These are phyloP conservation scores for Dicyrtoma fusca DNA, from an alignment of 2,888 invertebrate species.

Conservation along the genomic window DNA sequence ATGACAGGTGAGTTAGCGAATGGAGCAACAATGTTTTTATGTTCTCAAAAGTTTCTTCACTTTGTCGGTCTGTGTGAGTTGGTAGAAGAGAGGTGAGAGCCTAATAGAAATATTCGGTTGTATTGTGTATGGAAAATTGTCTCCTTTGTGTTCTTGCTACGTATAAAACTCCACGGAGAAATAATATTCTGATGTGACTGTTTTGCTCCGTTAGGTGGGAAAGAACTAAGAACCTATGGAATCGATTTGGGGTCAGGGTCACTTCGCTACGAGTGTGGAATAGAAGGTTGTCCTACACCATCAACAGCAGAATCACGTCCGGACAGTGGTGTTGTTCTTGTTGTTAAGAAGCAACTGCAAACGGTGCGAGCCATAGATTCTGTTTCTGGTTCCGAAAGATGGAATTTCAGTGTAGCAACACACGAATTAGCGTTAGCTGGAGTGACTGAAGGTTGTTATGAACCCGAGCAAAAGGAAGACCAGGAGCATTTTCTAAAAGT, in stretches of 20 bases:
- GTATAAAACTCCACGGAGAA: too few species aligned
- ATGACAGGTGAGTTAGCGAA: conserved; percentile 67
- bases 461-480: conserved; percentile 32
- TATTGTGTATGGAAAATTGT: too few species aligned
- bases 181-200: conserved; percentile 1
- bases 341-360: conserved; percentile 80
- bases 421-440: conserved; percentile 68
- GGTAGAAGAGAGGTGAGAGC: too few species aligned
- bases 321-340: conserved; percentile 66
- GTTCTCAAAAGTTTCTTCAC: too few species aligned
- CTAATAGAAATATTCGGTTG: too few species aligned
- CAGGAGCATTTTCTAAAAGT: conserved; percentile 62
- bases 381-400: conserved; percentile 81
- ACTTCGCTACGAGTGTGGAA: conserved; percentile 77
- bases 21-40: background rate
- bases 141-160: too few species aligned
- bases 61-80: too few species aligned
- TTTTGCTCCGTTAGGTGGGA: conserved; percentile 69
- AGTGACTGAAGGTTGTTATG: conserved; percentile 50
- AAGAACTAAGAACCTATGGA: conserved; percentile 83
- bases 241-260: conserved; percentile 74
- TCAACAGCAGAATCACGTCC: conserved; percentile 63
- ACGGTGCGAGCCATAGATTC: conserved; percentile 90
- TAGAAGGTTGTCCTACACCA: conserved; percentile 71
- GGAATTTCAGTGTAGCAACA: conserved; percentile 95